Evolutionary conservation across 2,888 invertebrate genomes (phyloP).

Genomic region (Epistrophe grossulariae): DNA sequence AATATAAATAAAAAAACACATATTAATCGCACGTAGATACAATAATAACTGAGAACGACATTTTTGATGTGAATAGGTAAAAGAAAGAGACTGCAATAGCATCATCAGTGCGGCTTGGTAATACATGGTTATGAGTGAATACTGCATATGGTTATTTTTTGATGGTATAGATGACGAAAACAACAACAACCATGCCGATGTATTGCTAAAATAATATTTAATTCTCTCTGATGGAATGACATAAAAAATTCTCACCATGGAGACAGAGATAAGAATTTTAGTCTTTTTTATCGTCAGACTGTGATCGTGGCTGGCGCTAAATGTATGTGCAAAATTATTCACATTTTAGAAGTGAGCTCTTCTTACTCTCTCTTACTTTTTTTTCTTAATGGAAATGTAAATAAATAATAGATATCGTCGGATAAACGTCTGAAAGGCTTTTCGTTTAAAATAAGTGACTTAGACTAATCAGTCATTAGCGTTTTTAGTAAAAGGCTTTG

Average conservation of each 20-base stretch:
- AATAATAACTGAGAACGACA: neutral
- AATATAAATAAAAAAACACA: neutral
- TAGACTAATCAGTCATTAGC: neutral
- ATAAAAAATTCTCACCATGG: too few relatives aligned
- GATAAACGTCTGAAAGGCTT: neutral
- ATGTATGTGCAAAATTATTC: neutral
- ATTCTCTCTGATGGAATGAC: neutral
- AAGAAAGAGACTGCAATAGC: conserved; percentile 32
- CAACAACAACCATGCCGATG: neutral
- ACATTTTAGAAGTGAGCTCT: neutral
- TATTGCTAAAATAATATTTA: neutral
- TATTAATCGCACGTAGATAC: conserved; percentile 22
- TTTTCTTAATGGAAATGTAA: neutral
- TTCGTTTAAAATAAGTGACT: neutral
- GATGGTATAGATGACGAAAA: neutral
- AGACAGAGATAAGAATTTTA: conserved; percentile 1
- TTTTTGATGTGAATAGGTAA: neutral
- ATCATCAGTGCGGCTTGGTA: too few relatives aligned
- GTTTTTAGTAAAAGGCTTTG: neutral
- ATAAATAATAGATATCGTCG: neutral
- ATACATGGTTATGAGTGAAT: neutral
- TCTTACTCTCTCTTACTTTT: neutral
- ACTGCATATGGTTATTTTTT: neutral
- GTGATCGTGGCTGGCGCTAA: neutral
- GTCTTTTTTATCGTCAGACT: neutral